Evolutionary conservation across 2,888 invertebrate species (phyloP), one percentile per base, ranked within the genome.

Genomic region (Urechis unicinctus): DNA sequence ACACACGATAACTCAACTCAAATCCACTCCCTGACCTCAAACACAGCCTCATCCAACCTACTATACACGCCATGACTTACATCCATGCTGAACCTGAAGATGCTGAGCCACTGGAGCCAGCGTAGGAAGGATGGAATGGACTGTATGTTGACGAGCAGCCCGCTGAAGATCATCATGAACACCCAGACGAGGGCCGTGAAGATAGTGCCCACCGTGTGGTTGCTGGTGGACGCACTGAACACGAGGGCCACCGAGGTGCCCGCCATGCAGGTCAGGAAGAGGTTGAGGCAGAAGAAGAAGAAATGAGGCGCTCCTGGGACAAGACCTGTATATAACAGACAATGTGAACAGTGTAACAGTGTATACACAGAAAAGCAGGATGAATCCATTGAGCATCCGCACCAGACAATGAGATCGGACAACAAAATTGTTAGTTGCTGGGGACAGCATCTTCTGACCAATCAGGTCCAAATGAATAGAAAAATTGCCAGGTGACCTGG

Each of bases 91-190:
- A 71, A 77, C 58, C 72, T 65, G 61, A 77, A 75, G 41, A 77
- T 70, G 61, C 75, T 75, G 56, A 71, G 28, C 61, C 68, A 75
- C 51, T 72, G 68, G 22, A 74, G 57, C 75, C 75, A 77, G n/a
- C 65, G 63, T 26, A 77, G 65, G 68, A 70, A 73, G 22, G 61
- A 62, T 1, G 68, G 69, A 4, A 77, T 64, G 13, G 71, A 65
- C 13, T 67, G 66, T 42, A 77, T 59, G 55, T 75, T 74, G 30
- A 77, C 71, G 47, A 77, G 62, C n/a, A 76, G 62, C 3, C 76
- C 76, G 62, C 74, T 71, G 61, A 75, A 77, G 41, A 76, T 64
- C 75, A 73, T 70, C 68, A 69, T 68, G 52, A 64, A 48, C 3
- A 63, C 61, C 61, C 64, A 68, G 13, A 60, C 49, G 24, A 68